phyloP scores from a whole-genome alignment of 2,113 vertebrate genomes.

The Enhydra lutris region DNA sequence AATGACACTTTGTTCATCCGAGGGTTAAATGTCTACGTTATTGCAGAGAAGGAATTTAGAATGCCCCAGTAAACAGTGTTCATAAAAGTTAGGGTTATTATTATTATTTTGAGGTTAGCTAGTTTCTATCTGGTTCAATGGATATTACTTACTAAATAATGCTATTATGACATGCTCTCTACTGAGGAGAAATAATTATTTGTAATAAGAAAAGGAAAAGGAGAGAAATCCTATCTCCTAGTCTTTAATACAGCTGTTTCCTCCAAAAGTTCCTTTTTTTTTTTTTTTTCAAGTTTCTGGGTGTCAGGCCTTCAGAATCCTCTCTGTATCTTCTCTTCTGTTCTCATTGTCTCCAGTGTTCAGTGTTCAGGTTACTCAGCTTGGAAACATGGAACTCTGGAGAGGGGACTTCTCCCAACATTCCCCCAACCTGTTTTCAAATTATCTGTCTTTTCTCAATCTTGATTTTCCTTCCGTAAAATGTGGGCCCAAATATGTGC shows the following conservation, averaged over 20 bases:
- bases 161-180: not conserved
- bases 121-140: not conserved
- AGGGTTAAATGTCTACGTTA: not conserved
- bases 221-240: not conserved
- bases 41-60: not conserved
- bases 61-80: not conserved
- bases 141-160: not conserved
- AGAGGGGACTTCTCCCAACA: rapidly evolving
- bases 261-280: not conserved
- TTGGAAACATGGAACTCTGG: rapidly evolving
- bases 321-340: not conserved
- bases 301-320: not conserved
- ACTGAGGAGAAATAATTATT: not conserved
- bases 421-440: not conserved
- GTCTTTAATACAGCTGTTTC: not conserved
- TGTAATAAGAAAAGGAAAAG: not conserved
- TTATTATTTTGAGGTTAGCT: not conserved
- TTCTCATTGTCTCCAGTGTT: not conserved
- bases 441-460: not conserved
- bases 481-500: not conserved
- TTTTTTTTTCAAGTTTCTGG: not conserved
- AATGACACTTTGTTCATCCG: not conserved
- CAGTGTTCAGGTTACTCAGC: not conserved
- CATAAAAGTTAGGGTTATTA: not conserved
- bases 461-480: not conserved